A percentile compares a stretch with the other conserved stretches of the same genome.
phyloP scores from a whole-genome alignment of 2,888 invertebrate genomes.

The Drosophila algonquin region DNA sequence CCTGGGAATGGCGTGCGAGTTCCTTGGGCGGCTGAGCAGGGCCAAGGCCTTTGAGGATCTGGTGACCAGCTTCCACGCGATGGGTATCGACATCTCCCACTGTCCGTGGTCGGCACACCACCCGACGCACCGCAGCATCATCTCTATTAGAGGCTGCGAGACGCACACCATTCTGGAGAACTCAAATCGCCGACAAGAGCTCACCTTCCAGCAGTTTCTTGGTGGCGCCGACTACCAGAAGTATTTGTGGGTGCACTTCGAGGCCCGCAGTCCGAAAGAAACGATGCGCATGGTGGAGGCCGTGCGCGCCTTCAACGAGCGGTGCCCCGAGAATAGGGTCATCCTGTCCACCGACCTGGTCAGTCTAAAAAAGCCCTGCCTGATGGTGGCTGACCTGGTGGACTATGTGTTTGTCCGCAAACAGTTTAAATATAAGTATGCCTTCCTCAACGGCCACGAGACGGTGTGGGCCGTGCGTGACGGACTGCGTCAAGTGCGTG shows the following conservation, averaged over 20 bases:
- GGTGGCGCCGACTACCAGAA: slow-evolving; percentile 84
- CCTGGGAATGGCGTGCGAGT: slow-evolving; percentile 85
- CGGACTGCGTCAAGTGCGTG: slow-evolving; percentile 55
- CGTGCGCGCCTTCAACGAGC: slow-evolving; percentile 84
- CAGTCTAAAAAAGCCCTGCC: slow-evolving; percentile 84
- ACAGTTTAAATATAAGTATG: slow-evolving; percentile 85
- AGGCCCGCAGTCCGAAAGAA: slow-evolving; percentile 85
- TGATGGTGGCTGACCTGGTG: slow-evolving; percentile 84
- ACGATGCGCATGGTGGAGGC: slow-evolving; percentile 87
- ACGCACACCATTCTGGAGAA: slow-evolving; percentile 87
- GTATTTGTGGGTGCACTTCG: slow-evolving; percentile 89
- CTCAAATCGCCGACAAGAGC: slow-evolving; percentile 85
- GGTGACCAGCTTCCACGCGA: slow-evolving; percentile 85
- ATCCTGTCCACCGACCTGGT: slow-evolving; percentile 87
- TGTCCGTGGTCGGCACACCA: slow-evolving; percentile 84
- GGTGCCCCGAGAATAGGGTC: slow-evolving; percentile 68
- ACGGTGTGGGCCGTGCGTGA: slow-evolving; percentile 84
- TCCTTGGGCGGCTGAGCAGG: slow-evolving; percentile 86
- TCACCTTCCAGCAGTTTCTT: slow-evolving; percentile 83
- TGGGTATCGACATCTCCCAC: slow-evolving; percentile 85
- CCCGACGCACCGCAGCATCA: slow-evolving; percentile 86
- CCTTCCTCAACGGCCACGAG: slow-evolving; percentile 85
- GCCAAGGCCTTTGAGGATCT: slow-evolving; percentile 85
- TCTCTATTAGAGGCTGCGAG: slow-evolving; percentile 85
- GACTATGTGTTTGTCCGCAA: slow-evolving; percentile 88